A percentile compares a stretch with the other conserved stretches of the same genome.
Conservation (phyloP, 2,888 invertebrate genomes). For the Elaeidobius kamerunicus region DNA sequence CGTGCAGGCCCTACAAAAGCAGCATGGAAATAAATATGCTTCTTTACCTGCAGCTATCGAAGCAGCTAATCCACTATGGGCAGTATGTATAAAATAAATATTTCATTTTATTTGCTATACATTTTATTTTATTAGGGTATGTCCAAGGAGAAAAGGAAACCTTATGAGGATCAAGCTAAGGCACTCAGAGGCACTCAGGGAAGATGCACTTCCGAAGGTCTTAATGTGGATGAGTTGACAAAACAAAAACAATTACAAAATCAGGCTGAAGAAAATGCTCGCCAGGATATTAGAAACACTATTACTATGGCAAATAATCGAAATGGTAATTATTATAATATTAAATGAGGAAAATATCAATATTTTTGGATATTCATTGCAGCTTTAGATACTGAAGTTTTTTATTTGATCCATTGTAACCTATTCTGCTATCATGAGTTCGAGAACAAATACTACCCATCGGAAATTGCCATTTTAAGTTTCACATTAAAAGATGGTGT, state of each 20-base stretch:
- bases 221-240: slow-evolving; percentile 34
- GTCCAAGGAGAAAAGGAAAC: slow-evolving; percentile 32
- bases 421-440: slow-evolving; percentile 35
- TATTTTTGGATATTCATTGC: slow-evolving; percentile 5
- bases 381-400: slow-evolving; percentile 34
- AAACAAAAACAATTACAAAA: slow-evolving; percentile 28
- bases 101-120: neutral
- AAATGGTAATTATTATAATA: neutral
- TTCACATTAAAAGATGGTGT: slow-evolving; percentile 40
- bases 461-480: slow-evolving; percentile 37
- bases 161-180: slow-evolving; percentile 33
- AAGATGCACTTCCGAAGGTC: slow-evolving; percentile 35
- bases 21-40: slow-evolving; percentile 14
- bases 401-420: slow-evolving; percentile 40
- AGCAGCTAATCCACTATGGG: slow-evolving; percentile 20
- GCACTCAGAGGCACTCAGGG: slow-evolving; percentile 24
- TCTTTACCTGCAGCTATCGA: slow-evolving; percentile 18
- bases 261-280: slow-evolving; percentile 32
- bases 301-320: slow-evolving; percentile 24
- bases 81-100: slow-evolving; percentile 11
- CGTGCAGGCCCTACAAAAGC: slow-evolving; percentile 34
- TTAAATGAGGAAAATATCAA: neutral
- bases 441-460: slow-evolving; percentile 33
- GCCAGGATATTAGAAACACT: slow-evolving; percentile 30
- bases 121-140: slow-evolving; percentile 25